Base-by-base conservation (phyloP, 2,888 invertebrate species). In the Apoda limacodes region DNA sequence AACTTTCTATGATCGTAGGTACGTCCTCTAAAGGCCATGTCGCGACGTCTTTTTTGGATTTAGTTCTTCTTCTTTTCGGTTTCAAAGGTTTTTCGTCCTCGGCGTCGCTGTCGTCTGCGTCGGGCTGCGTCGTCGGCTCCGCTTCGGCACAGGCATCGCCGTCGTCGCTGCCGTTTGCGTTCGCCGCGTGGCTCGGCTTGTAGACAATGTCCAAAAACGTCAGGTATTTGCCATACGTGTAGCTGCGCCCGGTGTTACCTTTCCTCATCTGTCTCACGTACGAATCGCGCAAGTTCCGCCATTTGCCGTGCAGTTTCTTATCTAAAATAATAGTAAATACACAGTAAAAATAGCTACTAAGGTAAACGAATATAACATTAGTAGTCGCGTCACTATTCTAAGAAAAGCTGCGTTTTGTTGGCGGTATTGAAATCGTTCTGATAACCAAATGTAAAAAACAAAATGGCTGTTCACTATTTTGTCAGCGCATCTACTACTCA, bases 221-320 rank as follows among this genome's bases (percentile, higher is more conserved):
- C 41, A 82, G 50, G 44, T 68, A 56, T 44, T 61, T 60, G 1
- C 61, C 60, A 50, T 72, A 67, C 35, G 66, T 52, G 39, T 72
- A 74, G 2, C 48, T 51, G 31, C 50, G 55, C 12, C 37, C 28
- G 9, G 46, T 51, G 29, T 52, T 53, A 14, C 50, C 52, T 13
- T 52, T 46, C 36, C 58, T 64, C 4, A 53, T 33, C 38, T 62
- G 52, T n/a, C 74, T 55, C 12, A 71, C 74, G 49, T 60, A 74
- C 2, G 69, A 63, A 39, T 74, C 75, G n/a, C 71, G 52, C 25
- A 74, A 61, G 47, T 72, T 72, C n/a, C 75, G 60, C 75, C 75
- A 74, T 60, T 72, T 74, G 46, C 55, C 51, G 34, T 67, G 53
- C 3, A 74, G 49, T 46, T 63, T 72, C 44, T 59, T 64, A 48